A percentile compares a stretch with the other conserved stretches of the same genome.
phyloP scores from a whole-genome alignment of 1,140 invertebrate species.

The Melipona quadrifasciata region DNA sequence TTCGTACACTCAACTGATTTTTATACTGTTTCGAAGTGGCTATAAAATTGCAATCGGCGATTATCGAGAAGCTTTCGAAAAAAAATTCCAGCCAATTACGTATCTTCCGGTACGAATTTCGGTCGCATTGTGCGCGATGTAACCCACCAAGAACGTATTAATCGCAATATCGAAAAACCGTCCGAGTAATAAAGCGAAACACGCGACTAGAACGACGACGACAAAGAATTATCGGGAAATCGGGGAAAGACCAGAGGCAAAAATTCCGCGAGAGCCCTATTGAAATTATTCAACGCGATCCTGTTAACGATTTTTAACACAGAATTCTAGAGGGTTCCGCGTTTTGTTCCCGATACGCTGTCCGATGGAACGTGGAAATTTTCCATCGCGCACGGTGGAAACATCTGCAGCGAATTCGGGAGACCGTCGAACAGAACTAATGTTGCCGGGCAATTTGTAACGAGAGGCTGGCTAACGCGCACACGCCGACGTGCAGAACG shows the following conservation, averaged over 20 bases:
- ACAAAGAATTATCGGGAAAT: neutral
- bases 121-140: neutral
- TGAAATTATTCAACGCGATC: neutral
- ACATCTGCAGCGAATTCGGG: slow-evolving; percentile 57
- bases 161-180: neutral
- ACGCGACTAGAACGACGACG: neutral
- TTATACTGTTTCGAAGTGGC: too few species aligned
- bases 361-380: slow-evolving; percentile 38
- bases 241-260: too few species aligned
- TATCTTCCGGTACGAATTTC: too few species aligned
- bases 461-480: slow-evolving; percentile 16
- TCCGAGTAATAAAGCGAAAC: neutral
- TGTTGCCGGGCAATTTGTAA: slow-evolving; percentile 60
- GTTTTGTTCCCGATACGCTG: neutral
- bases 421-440: slow-evolving; percentile 56
- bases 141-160: slow-evolving; percentile 38
- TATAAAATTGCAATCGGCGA: too few species aligned
- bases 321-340: neutral
- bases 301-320: neutral
- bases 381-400: slow-evolving; percentile 29
- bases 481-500: slow-evolving; percentile 39
- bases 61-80: too few species aligned
- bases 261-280: too few species aligned
- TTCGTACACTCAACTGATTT: too few species aligned
- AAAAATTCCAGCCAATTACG: too few species aligned